Evolutionary conservation across 1,140 invertebrate genomes (phyloP).

Genomic region (Periplaneta americana): DNA sequence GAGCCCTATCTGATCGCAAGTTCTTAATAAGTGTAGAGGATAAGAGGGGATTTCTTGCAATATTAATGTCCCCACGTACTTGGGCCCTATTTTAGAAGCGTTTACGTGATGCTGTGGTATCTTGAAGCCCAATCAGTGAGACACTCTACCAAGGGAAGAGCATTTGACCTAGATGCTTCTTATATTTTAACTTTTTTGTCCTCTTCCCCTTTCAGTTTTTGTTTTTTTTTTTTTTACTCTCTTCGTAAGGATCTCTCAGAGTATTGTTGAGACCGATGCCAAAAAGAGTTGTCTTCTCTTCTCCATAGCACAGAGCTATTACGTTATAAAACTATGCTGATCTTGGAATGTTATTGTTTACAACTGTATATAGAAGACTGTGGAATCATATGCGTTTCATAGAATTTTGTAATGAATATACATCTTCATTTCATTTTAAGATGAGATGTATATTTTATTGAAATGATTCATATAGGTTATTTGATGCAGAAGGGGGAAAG

Average conservation of each 20-base stretch:
- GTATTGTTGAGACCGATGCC: not conserved
- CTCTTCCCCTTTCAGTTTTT: no score
- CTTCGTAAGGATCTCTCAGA: not conserved
- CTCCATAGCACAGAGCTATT: no score
- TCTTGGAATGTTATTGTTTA: no score
- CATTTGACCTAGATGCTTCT: not conserved
- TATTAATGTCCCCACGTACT: not conserved
- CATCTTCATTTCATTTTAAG: no score
- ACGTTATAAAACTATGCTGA: no score
- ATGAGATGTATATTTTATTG: no score
- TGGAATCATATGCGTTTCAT: no score
- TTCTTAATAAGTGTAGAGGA: not conserved
- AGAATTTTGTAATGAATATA: no score
- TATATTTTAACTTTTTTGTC: not conserved
- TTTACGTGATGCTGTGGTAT: not conserved
- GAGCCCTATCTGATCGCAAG: not conserved
- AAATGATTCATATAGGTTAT: no score
- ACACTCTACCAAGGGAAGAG: not conserved
- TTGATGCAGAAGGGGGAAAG: no score
- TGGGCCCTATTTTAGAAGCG: not conserved
- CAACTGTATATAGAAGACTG: no score
- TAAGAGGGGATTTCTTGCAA: not conserved
- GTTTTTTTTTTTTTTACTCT: not conserved
- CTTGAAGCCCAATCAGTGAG: not conserved
- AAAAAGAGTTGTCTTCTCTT: not conserved